Conservation (phyloP, 2,797 vertebrate genomes). For the Channa striata region DNA sequence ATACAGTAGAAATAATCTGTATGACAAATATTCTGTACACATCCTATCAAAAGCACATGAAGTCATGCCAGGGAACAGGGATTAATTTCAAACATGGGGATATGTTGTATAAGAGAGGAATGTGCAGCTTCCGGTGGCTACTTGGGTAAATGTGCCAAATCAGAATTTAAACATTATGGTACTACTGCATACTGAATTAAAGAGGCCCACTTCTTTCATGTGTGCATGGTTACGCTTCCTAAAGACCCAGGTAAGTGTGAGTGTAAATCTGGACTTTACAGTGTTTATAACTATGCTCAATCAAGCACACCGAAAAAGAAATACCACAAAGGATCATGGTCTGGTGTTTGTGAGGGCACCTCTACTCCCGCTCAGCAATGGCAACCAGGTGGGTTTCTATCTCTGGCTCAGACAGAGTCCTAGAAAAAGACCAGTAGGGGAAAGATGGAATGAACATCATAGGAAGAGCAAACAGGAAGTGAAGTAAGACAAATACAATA, state of each 20-base stretch:
- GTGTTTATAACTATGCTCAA: not conserved
- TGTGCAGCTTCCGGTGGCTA: not conserved
- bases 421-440: constrained; percentile 40
- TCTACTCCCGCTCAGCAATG: constrained; percentile 85
- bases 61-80: not conserved
- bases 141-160: constrained; percentile 3
- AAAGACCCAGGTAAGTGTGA: not conserved
- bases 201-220: not conserved
- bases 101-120: not conserved
- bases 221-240: constrained; percentile 11
- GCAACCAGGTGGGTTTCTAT: constrained; percentile 81
- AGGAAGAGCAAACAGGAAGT: not conserved
- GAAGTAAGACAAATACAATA: not conserved
- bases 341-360: not conserved
- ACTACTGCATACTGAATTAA: not conserved
- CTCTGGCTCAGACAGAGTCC: constrained; percentile 79
- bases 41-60: not conserved
- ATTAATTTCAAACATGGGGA: not conserved
- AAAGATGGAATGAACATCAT: not conserved
- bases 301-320: constrained; percentile 5
- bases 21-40: constrained; percentile 17
- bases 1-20: constrained; percentile 19
- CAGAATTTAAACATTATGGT: constrained; percentile 1
- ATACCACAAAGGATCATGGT: not conserved
- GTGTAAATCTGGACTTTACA: not conserved